phyloP scores from a whole-genome alignment of 53 echinoderm and acorn worm species.

The Zoroaster sp. region DNA sequence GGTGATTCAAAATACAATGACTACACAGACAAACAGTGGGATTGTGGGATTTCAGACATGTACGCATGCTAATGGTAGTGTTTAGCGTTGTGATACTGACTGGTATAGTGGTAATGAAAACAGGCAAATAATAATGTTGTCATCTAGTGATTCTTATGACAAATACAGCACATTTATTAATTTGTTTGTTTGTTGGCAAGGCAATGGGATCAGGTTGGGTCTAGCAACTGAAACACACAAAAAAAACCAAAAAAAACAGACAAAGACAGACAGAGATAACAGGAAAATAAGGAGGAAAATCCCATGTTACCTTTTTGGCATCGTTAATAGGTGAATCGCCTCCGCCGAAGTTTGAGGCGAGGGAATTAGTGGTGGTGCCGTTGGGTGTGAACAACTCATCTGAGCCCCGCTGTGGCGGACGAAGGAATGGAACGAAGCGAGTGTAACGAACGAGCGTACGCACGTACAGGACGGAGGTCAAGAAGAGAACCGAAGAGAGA shows the following conservation, averaged over 20 bases:
- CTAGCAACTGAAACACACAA: background rate
- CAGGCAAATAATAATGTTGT: background rate
- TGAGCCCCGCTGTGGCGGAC: constrained; percentile 53
- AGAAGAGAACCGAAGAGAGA: constrained; percentile 55
- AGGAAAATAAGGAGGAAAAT: constrained; percentile 18
- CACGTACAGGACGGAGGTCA: constrained; percentile 61
- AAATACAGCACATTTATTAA: background rate
- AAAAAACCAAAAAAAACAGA: background rate
- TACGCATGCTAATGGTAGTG: background rate
- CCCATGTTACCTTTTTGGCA: constrained; percentile 86
- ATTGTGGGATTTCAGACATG: background rate
- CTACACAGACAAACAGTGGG: background rate
- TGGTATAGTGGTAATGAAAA: background rate
- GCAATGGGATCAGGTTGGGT: background rate
- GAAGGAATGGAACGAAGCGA: constrained; percentile 54
- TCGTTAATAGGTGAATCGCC: constrained; percentile 84
- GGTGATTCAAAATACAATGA: background rate
- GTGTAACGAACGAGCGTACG: constrained; percentile 59
- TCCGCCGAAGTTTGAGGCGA: constrained; percentile 69
- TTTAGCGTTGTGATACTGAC: background rate
- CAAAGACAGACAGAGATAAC: background rate
- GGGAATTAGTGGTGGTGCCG: constrained; percentile 75
- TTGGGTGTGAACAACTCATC: constrained; percentile 73
- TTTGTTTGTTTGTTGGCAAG: background rate
- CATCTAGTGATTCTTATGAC: background rate